Conservation (phyloP, 2,888 invertebrate species). For the Trissoscelio sp. region DNA sequence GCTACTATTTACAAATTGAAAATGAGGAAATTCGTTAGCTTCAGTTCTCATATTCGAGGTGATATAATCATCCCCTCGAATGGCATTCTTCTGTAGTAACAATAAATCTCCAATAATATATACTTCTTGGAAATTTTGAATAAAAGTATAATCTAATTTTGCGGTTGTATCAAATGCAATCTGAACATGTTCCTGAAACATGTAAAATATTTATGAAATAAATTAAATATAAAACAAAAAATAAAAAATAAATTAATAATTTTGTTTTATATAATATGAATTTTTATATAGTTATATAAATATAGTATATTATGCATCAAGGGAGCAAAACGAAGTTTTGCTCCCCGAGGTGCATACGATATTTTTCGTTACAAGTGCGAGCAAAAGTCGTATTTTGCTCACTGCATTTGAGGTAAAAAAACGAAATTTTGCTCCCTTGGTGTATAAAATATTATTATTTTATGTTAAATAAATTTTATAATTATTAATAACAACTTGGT, state of each 20-base stretch:
- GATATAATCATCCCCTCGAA: slow-evolving; percentile 75
- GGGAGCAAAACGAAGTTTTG: too few relatives aligned
- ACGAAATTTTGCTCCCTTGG: too few relatives aligned
- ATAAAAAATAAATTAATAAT: slow-evolving; percentile 6
- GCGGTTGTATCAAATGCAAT: slow-evolving; percentile 77
- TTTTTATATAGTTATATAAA: too few relatives aligned
- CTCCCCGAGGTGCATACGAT: too few relatives aligned
- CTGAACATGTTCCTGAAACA: slow-evolving; percentile 76
- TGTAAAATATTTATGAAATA: slow-evolving; percentile 34
- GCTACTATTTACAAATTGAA: slow-evolving; percentile 75
- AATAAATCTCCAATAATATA: slow-evolving; percentile 78
- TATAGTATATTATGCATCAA: too few relatives aligned
- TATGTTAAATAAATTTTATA: too few relatives aligned
- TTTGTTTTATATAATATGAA: not conserved
- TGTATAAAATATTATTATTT: too few relatives aligned
- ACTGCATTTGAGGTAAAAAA: too few relatives aligned
- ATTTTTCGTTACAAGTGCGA: too few relatives aligned
- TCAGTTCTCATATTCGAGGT: slow-evolving; percentile 75
- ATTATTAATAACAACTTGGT: too few relatives aligned
- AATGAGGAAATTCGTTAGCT: slow-evolving; percentile 72
- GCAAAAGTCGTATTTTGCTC: too few relatives aligned
- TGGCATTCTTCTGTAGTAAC: slow-evolving; percentile 76
- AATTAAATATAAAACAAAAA: slow-evolving; percentile 37
- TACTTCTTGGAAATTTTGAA: slow-evolving; percentile 76
- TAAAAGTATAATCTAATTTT: slow-evolving; percentile 74